These are phyloP conservation scores for Gnathonemus longibarbis DNA, from an alignment of 2,113 vertebrate species.

Conservation along the genomic window DNA sequence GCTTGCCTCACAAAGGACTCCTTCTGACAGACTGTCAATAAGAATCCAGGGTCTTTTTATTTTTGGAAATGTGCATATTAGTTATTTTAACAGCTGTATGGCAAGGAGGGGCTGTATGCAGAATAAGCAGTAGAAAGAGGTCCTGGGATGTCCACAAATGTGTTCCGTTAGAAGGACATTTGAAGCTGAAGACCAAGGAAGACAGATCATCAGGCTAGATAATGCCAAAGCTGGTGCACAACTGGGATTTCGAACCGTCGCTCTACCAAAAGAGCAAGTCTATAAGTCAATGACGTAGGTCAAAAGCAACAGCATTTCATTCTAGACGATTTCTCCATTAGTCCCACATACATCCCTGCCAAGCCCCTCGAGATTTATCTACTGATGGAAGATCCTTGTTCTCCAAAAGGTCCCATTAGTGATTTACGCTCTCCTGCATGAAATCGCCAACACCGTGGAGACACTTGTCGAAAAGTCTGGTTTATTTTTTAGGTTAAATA, in stretches of 20 bases:
- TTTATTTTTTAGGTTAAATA: neutral
- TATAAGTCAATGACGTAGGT: neutral
- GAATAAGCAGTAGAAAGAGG: neutral
- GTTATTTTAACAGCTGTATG: constrained; percentile 15
- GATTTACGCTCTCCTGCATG: neutral
- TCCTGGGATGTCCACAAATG: neutral
- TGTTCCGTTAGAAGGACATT: neutral
- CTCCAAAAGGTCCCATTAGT: neutral
- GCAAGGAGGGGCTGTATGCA: neutral
- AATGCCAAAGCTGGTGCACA: neutral
- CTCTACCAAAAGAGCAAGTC: neutral
- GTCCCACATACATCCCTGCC: neutral
- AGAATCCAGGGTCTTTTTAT: neutral
- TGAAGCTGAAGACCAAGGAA: neutral
- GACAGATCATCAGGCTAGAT: neutral
- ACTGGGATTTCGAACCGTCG: neutral
- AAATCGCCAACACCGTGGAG: neutral
- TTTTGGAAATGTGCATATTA: neutral
- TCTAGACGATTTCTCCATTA: neutral
- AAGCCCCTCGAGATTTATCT: neutral
- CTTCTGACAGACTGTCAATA: constrained; percentile 3
- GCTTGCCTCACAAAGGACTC: neutral
- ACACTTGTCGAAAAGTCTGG: neutral
- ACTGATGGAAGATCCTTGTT: neutral
- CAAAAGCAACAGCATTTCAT: neutral